These are phyloP conservation scores for Bufo gargarizans DNA, from an alignment of 2,113 vertebrate species.

Conservation along the genomic window DNA sequence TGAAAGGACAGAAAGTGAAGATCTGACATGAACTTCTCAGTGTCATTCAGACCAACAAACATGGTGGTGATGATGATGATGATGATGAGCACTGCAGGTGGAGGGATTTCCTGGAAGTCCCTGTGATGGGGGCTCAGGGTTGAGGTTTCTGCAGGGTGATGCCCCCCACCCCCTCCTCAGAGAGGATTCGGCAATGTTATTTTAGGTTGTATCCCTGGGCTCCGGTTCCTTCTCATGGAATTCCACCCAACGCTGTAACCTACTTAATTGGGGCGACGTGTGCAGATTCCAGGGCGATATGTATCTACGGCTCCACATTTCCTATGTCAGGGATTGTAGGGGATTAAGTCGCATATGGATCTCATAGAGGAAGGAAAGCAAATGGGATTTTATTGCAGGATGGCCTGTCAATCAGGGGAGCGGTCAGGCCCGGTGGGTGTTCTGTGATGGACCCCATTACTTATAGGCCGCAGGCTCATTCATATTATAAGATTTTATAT, in stretches of 20 bases:
- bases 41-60: constrained; percentile 31
- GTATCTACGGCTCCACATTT: not conserved
- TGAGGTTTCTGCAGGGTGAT: not conserved
- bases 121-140: not conserved
- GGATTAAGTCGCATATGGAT: constrained; percentile 33
- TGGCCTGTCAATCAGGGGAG: constrained; percentile 21
- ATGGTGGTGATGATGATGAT: not conserved
- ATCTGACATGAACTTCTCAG: constrained; percentile 8
- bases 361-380: constrained; percentile 39
- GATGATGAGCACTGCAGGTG: constrained; percentile 16
- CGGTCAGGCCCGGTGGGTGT: not conserved
- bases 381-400: not conserved
- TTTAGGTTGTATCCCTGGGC: not conserved
- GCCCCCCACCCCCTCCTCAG: not conserved
- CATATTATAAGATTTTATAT: not conserved
- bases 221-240: not conserved
- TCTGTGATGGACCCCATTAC: not conserved
- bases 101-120: constrained; percentile 38
- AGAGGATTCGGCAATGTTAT: not conserved
- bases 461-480: not conserved
- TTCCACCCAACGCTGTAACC: not conserved
- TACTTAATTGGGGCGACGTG: not conserved
- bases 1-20: constrained; percentile 14
- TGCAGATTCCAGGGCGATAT: not conserved
- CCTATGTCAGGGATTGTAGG: constrained; percentile 22